These are phyloP conservation scores for Cuculus canorus DNA, from an alignment of 2,797 vertebrate species.

Conservation along the genomic window DNA sequence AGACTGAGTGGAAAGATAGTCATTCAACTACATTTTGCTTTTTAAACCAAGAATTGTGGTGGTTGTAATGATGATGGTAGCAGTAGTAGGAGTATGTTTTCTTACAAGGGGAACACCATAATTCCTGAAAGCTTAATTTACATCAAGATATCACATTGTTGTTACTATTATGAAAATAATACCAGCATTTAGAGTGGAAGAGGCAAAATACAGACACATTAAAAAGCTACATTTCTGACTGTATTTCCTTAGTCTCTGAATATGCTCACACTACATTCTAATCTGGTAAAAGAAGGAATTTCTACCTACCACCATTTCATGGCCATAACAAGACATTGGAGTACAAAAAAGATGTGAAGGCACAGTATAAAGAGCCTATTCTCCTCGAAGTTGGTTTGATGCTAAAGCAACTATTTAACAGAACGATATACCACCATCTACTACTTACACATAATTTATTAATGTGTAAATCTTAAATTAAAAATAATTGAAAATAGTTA, in stretches of 20 bases:
- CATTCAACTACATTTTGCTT: not conserved
- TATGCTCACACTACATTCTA: not conserved
- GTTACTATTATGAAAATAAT: not conserved
- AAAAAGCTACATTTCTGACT: not conserved
- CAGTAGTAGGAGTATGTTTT: not conserved
- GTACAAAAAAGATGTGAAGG: not conserved
- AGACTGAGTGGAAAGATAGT: not conserved
- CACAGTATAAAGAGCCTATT: not conserved
- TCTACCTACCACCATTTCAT: not conserved
- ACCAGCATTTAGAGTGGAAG: not conserved
- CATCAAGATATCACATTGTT: not conserved
- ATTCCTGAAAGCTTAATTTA: not conserved
- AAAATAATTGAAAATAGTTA: conserved; percentile 47
- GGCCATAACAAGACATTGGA: not conserved
- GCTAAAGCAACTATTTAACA: not conserved
- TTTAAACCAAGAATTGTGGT: not conserved
- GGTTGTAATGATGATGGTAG: not conserved
- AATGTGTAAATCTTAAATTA: conserved; percentile 55
- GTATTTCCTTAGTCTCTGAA: not conserved
- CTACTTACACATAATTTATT: conserved; percentile 51
- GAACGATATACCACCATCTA: not conserved
- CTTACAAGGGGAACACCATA: not conserved
- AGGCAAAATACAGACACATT: not conserved
- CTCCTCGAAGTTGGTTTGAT: not conserved
- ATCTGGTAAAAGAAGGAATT: not conserved